phyloP scores from a whole-genome alignment of 2,797 vertebrate species.

The Falco novaeseelandiae region DNA sequence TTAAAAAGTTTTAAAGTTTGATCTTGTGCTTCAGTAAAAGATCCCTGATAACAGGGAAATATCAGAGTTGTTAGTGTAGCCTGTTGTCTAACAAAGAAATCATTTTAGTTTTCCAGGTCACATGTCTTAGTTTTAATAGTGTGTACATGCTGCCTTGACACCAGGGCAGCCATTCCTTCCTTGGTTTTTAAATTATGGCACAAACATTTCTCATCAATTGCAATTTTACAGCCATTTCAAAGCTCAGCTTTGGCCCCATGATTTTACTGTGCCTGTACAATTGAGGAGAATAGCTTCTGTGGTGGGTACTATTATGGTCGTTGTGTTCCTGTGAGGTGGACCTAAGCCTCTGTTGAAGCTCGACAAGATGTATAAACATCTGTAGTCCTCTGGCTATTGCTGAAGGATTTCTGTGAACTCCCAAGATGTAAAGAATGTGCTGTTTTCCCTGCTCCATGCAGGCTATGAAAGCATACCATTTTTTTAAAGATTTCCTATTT shows the following conservation, averaged over 20 bases:
- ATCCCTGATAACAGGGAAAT: slow-evolving; percentile 39
- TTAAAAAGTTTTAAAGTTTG: slow-evolving; percentile 50
- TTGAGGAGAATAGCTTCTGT: slow-evolving; percentile 71
- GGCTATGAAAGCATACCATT: not conserved
- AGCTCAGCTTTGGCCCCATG: slow-evolving; percentile 61
- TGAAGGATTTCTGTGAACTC: slow-evolving; percentile 50
- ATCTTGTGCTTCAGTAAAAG: slow-evolving; percentile 24
- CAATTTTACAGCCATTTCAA: slow-evolving; percentile 75
- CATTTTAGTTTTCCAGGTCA: slow-evolving; percentile 69
- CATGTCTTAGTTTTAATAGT: slow-evolving; percentile 67
- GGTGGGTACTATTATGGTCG: slow-evolving; percentile 69
- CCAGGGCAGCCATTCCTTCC: slow-evolving; percentile 63
- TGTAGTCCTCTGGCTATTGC: not conserved
- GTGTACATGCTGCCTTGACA: slow-evolving; percentile 72
- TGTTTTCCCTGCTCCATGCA: slow-evolving; percentile 11
- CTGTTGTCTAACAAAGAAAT: slow-evolving; percentile 68
- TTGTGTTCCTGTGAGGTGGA: slow-evolving; percentile 67
- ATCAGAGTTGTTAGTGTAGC: slow-evolving; percentile 20
- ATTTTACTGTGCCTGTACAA: slow-evolving; percentile 72
- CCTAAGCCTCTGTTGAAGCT: slow-evolving; percentile 5
- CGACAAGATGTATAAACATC: slow-evolving; percentile 48
- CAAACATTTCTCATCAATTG: slow-evolving; percentile 71
- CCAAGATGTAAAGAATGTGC: slow-evolving; percentile 27
- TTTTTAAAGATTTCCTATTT: not conserved
- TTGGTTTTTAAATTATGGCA: slow-evolving; percentile 71